A percentile compares a stretch with the other conserved stretches of the same genome.
phyloP scores from a whole-genome alignment of 35 echinoderm and acorn worm species.

The Ophiothrix spiculata region DNA sequence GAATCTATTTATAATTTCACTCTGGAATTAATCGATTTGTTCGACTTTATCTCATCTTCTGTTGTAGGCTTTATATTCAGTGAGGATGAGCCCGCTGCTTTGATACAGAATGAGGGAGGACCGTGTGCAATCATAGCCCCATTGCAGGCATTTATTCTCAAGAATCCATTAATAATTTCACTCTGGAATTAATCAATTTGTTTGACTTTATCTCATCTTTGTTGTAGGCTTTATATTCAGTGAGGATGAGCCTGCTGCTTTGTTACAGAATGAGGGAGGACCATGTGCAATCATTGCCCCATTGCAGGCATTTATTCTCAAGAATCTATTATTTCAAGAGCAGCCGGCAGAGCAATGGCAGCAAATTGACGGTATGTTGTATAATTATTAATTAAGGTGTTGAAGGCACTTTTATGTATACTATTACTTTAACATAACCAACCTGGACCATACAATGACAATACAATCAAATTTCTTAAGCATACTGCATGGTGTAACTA shows the following conservation, averaged over 20 bases:
- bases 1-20: too few species aligned
- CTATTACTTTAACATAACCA: too few species aligned
- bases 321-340: conserved; percentile 53
- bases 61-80: conserved; percentile 54
- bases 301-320: conserved; percentile 70
- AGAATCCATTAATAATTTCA: too few species aligned
- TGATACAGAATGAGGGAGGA: conserved; percentile 56
- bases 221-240: conserved; percentile 54
- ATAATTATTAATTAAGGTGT: too few species aligned
- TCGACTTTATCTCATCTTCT: too few species aligned
- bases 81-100: conserved; percentile 58
- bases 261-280: conserved; percentile 56
- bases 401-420: too few species aligned
- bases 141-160: conserved; percentile 70
- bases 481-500: too few species aligned
- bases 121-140: conserved; percentile 86
- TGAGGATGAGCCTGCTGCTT: conserved; percentile 55
- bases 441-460: too few species aligned
- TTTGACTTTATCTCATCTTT: too few species aligned
- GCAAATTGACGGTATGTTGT: conserved; percentile 62
- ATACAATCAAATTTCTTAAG: too few species aligned
- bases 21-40: too few species aligned
- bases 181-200: too few species aligned
- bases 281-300: conserved; percentile 86
- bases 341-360: conserved; percentile 62